Base-by-base conservation (phyloP, 2,797 vertebrate species). In the Chrysolophus pictus region DNA sequence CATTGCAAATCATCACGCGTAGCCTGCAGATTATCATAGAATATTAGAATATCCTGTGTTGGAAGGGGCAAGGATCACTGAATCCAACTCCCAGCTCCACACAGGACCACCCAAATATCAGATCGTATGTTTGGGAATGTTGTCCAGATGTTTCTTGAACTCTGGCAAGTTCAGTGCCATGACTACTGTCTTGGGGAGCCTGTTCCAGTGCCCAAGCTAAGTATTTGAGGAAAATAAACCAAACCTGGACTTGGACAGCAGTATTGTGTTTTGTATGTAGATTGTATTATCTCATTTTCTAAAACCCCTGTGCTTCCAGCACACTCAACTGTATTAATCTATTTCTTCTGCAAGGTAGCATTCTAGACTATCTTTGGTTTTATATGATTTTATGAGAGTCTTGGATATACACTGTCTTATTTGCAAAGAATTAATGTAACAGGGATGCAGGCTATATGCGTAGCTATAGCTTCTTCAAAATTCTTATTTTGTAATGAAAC, bases 261-360 rank as follows among this genome's bases (percentile, higher is more conserved):
- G 24, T 33, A 2, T 19, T 72, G 29, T 23, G 6, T 49, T 79
- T 19, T 62, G 5, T 33, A 3, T 26, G 14, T 60, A 44, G 26
- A n/a, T 37, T 51, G 60, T 11, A n/a, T 53, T 11, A 14, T 73
- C 24, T 63, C 16, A 9, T 77, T 76, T 62, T 68, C 0, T 0
- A 49, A 69, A 26, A 69, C 22, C 6, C 6, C 3, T 63, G 10
- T 75, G 15, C 26, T 84, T 59, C 39, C 41, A 11, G 26, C 69
- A 10, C 8, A 58, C 6, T 63, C 76, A 35, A 33, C 16, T 56
- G 18, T 49, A 31, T 28, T 78, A 53, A 47, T 70, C 31, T 41
- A 12, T 69, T 78, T 12, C 42, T 91, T 84, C 77, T 93, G 64
- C 42, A 72, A 55, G 21, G 51, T 1, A 73, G 7, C 12, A 5